Percentiles rank a stretch among this genome's conserved stretches.
phyloP scores from a whole-genome alignment of 2,888 invertebrate genomes.

The Hemithea aestivaria region DNA sequence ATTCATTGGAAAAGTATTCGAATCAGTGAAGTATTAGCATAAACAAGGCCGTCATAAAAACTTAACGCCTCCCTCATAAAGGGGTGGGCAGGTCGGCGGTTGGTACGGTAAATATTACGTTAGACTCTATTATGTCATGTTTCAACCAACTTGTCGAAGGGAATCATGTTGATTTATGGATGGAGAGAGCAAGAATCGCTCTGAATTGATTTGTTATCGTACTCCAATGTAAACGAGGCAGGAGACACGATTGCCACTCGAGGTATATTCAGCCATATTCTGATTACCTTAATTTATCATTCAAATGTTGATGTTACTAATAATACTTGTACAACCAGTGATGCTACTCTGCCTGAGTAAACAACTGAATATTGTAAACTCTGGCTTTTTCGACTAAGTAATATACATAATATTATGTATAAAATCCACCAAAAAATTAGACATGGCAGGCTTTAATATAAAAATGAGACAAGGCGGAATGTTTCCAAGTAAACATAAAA shows the following conservation, averaged over 20 bases:
- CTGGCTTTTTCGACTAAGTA: too few species aligned
- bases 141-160: constrained; percentile 19
- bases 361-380: too few species aligned
- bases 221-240: constrained; percentile 14
- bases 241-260: not conserved
- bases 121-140: constrained; percentile 35
- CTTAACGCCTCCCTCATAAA: constrained; percentile 38
- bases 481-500: constrained; percentile 11
- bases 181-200: constrained; percentile 20
- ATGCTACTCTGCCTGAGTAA: too few species aligned
- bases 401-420: too few species aligned
- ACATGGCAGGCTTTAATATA: constrained; percentile 1
- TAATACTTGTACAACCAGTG: too few species aligned
- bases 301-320: too few species aligned
- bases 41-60: constrained; percentile 40
- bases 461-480: constrained; percentile 8
- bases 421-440: constrained; percentile 2
- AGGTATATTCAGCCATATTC: constrained; percentile 9
- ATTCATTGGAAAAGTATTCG: constrained; percentile 37
- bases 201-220: constrained; percentile 28
- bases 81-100: constrained; percentile 28
- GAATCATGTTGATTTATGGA: constrained; percentile 26
- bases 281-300: constrained; percentile 6
- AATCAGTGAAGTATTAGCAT: constrained; percentile 37
- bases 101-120: constrained; percentile 39